Conservation (phyloP, 2,888 invertebrate species). For the Ophion slaviceki region DNA sequence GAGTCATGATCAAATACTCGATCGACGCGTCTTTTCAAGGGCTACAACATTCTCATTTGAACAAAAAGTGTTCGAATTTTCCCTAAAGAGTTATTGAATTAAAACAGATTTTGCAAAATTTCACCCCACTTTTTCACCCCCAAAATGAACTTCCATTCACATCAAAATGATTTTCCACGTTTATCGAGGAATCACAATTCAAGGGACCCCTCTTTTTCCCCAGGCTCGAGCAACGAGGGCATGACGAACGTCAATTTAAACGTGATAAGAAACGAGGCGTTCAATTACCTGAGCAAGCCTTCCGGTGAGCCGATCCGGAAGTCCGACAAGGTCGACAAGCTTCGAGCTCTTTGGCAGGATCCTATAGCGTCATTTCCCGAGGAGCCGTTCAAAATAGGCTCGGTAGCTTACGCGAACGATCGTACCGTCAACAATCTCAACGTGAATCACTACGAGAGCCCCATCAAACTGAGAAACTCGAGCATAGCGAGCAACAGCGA, state of each 20-base stretch:
- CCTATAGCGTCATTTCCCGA: slow-evolving; percentile 74
- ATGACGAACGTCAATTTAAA: slow-evolving; percentile 68
- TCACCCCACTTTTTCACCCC: too few species aligned
- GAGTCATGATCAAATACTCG: too few species aligned
- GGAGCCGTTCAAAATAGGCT: slow-evolving; percentile 62
- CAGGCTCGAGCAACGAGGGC: slow-evolving; percentile 69
- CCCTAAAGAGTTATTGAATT: too few species aligned
- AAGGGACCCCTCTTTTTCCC: neutral
- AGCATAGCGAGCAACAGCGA: slow-evolving; percentile 78
- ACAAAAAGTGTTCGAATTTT: too few species aligned
- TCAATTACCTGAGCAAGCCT: slow-evolving; percentile 80
- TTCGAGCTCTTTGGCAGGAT: slow-evolving; percentile 79
- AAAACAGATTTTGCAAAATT: too few species aligned
- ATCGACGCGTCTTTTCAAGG: too few species aligned
- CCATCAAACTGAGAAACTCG: slow-evolving; percentile 77
- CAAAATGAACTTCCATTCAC: too few species aligned
- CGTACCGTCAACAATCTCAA: slow-evolving; percentile 65
- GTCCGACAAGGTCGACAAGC: slow-evolving; percentile 80
- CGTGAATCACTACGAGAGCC: slow-evolving; percentile 78
- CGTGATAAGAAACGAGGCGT: slow-evolving; percentile 74
- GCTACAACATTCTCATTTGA: too few species aligned
- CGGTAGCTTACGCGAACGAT: slow-evolving; percentile 78
- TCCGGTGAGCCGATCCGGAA: slow-evolving; percentile 77
- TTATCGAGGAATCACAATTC: neutral
- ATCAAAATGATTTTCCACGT: neutral